Evolutionary conservation across 2,888 invertebrate species (phyloP).

Genomic region (Pseudococcus jackbeardsleyi): DNA sequence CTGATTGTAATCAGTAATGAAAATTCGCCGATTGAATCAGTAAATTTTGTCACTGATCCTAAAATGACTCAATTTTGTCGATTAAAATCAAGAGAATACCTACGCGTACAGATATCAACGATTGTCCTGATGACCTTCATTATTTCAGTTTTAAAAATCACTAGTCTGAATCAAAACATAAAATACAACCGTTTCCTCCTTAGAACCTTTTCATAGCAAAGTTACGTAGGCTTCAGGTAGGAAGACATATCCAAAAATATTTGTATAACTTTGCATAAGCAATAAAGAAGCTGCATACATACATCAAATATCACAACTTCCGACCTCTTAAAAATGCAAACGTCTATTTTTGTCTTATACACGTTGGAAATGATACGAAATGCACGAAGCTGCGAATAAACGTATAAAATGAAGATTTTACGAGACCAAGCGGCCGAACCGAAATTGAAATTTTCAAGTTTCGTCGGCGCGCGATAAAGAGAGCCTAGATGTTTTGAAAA

Average conservation of each 20-base stretch:
- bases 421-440: not conserved
- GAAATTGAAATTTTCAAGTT: slow-evolving; percentile 7
- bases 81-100: too few species aligned
- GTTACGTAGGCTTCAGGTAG: not conserved
- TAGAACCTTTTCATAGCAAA: not conserved
- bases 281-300: not conserved
- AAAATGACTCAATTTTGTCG: too few species aligned
- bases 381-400: not conserved
- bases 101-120: too few species aligned
- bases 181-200: not conserved
- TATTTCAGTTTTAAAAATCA: not conserved
- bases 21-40: too few species aligned
- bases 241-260: slow-evolving; percentile 13
- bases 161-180: not conserved
- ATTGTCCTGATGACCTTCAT: too few species aligned
- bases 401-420: not conserved
- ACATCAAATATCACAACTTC: not conserved
- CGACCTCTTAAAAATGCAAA: slow-evolving; percentile 22
- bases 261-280: not conserved
- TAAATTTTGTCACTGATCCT: too few species aligned
- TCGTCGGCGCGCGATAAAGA: not conserved
- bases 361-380: not conserved
- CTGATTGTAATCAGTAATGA: too few species aligned
- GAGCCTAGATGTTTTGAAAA: not conserved
- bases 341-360: not conserved